Base-by-base conservation (phyloP, 2,888 invertebrate species). In the Iphiclides podalirius region DNA sequence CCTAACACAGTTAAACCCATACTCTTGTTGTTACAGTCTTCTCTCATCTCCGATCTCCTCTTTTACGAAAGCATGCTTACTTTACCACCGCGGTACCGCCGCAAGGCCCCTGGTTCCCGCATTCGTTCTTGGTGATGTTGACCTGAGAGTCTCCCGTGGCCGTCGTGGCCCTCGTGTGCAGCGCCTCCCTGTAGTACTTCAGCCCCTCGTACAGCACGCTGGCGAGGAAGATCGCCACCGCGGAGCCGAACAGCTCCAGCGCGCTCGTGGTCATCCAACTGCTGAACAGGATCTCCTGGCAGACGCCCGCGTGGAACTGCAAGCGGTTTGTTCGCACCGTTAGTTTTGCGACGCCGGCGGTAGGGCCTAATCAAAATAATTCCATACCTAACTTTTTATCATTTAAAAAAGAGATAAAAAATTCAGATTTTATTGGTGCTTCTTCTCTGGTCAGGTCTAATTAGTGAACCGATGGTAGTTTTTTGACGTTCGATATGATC, bases 201-300 rank as follows among this genome's bases (percentile, higher is more conserved):
- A 99, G 91, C 0, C 96, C 97, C 84, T 99, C 99, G 75, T 98
- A 99, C n/a, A 97, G 86, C 15, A 97, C 92, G 0, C 96, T 95
- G 71, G 98, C 92, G 41, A 96, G 90, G 79, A 98, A 95, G 61
- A 99, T 94, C 38, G 94, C 95, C 46, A 98, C 86, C 73, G 96
- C 95, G 0, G 98, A 98, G 0, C 95, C 94, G 33, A 97, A 90
- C 63, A 99, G 91, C 58, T 95, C 94, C 49, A 94, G 91, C 11
- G 92, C 86, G 4, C 92, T 93, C 1, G 90, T 87, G 35, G 94
- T 93, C 66, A 91, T 90, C 96, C 96, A 97, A 34, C 91, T 91
- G 42, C 92, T 90, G 89, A 97, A 96, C 31, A 97, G 90, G 63
- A 97, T 94, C 42, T 92, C 92, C 64, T 94, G 95, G 55, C 90